Evolutionary conservation across 2,113 vertebrate genomes (phyloP).

Genomic region (Trogon surrucura): DNA sequence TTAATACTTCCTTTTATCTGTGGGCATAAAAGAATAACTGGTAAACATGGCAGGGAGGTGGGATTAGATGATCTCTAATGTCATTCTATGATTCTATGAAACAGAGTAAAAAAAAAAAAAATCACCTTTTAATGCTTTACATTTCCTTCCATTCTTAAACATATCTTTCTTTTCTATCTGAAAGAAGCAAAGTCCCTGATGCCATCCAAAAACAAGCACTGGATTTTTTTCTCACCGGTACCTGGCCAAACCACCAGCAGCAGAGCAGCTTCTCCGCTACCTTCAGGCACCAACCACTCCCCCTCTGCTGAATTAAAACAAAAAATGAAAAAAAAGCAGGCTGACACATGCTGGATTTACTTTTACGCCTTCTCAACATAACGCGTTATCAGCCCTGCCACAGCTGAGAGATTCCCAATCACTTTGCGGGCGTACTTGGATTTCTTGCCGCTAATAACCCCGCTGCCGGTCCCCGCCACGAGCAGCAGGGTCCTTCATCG

Average conservation of each 20-base stretch:
- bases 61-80: too few relatives aligned
- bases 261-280: background rate
- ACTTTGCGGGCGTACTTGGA: constrained; percentile 17
- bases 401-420: constrained; percentile 59
- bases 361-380: background rate
- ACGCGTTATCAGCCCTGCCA: constrained; percentile 65
- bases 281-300: background rate
- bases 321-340: background rate
- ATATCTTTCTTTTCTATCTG: background rate
- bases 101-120: too few relatives aligned
- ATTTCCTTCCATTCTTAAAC: background rate
- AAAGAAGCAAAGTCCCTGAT: fast-evolving
- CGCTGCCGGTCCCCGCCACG: background rate
- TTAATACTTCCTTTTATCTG: background rate
- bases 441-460: constrained; percentile 66
- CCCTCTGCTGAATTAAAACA: background rate
- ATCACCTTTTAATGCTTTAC: background rate
- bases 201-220: background rate
- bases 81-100: too few relatives aligned
- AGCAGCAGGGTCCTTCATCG: constrained; percentile 41
- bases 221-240: background rate
- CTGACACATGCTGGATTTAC: background rate
- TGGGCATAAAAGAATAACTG: background rate
- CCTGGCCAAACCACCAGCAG: background rate
- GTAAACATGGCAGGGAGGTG: background rate